Base-by-base conservation (phyloP, 2,888 invertebrate genomes). In the Tipula lateralis region DNA sequence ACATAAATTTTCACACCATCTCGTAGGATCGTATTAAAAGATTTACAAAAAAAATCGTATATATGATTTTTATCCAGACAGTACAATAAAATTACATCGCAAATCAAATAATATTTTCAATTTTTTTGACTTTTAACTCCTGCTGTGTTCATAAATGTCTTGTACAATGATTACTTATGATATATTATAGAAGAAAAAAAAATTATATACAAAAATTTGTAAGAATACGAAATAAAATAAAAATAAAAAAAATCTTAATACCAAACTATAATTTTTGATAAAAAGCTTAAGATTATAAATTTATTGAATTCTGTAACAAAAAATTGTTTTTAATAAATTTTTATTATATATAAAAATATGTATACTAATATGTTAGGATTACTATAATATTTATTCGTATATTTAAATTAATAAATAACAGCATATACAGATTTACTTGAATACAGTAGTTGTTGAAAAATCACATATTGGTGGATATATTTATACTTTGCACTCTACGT, bases 41-140 rank as follows among this genome's bases (percentile, higher is more conserved):
- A 66, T 66, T 44, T 44, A 24, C 44, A 66, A 44, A 44, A 39
- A 39, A 44, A 44, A n/a, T n/a, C 6, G 12, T n/a, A 44, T 44
- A 24, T 66, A 66, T 66, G 66, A 66, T 66, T 66, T 66, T 66
- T 66, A 66, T 66, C 66, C 66, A 66, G 66, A 66, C 66, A 66
- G 66, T 66, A 66, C 66, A 66, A 66, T 66, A 66, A 66, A 66
- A 66, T 66, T 66, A 66, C 66, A 66, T 66, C 66, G 66, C 66
- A 66, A 66, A 66, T 66, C 66, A 66, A 66, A 66, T 66, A 66
- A 66, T 66, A 66, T 66, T 66, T 66, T 66, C 66, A 66, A 66
- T 66, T 19, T 66, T 66, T 66, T 66, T 66, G 66, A 66, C 66
- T 66, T 66, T 24, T 24, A 66, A 66, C 66, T 66, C 66, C 66